A percentile compares a stretch with the other conserved stretches of the same genome.
phyloP scores from a whole-genome alignment of 2,113 vertebrate genomes.

The Agelaius phoeniceus region DNA sequence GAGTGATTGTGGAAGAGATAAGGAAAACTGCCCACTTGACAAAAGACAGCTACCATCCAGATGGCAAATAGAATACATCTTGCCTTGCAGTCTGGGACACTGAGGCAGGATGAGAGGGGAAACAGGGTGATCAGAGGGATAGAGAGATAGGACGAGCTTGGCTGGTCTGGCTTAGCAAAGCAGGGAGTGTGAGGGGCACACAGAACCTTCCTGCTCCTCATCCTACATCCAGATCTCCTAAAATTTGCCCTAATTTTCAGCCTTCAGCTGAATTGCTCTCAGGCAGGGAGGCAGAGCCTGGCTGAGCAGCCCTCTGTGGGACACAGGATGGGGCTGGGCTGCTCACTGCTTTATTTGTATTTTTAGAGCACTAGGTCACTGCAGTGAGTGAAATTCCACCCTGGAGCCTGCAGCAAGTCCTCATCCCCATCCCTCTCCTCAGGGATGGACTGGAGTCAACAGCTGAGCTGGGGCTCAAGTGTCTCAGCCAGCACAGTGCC shows the following conservation, averaged over 20 bases:
- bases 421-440: not conserved
- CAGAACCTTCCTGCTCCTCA: not conserved
- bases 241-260: not conserved
- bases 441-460: not conserved
- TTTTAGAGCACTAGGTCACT: not conserved
- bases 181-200: accelerated
- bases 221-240: not conserved
- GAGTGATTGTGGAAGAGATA: too few relatives aligned
- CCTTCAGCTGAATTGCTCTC: not conserved
- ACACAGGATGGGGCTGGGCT: not conserved
- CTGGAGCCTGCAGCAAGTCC: not conserved
- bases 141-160: not conserved
- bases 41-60: too few relatives aligned
- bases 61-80: too few relatives aligned
- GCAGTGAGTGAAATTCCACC: constrained; percentile 13
- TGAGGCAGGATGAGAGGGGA: not conserved
- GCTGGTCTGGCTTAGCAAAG: not conserved
- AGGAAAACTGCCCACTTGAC: too few relatives aligned
- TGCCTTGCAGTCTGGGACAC: too few relatives aligned
- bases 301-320: not conserved
- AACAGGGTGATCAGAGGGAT: accelerated
- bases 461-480: not conserved
- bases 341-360: not conserved
- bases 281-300: not conserved
- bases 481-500: accelerated